Evolutionary conservation across 2,888 invertebrate species (phyloP).

Genomic region (Dinocampus coccinellae): DNA sequence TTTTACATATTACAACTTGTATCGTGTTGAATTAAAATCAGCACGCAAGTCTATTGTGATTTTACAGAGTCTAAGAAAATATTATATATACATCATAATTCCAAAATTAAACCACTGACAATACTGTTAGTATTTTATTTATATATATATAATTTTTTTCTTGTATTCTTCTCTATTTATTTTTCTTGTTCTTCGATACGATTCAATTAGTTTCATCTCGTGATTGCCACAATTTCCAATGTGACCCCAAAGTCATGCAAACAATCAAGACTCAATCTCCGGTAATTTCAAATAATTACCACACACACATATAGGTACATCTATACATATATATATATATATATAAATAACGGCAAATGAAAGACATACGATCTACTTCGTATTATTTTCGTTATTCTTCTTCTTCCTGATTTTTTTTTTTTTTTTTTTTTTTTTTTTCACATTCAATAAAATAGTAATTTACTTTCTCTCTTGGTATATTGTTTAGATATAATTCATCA

Average conservation of each 20-base stretch:
- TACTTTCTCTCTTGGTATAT: background rate
- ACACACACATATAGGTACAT: background rate
- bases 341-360: background rate
- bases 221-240: slow-evolving; percentile 2
- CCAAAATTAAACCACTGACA: background rate
- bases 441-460: background rate
- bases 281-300: slow-evolving; percentile 4
- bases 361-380: background rate
- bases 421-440: background rate
- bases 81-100: background rate
- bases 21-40: slow-evolving; percentile 37
- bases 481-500: background rate
- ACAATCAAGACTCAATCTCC: slow-evolving; percentile 12
- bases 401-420: too few relatives aligned
- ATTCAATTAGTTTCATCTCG: slow-evolving; percentile 8
- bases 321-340: background rate
- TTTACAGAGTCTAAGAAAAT: slow-evolving; percentile 22
- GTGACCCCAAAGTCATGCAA: slow-evolving; percentile 6
- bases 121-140: background rate
- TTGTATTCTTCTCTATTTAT: background rate
- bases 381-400: background rate
- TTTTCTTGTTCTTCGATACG: background rate
- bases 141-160: slow-evolving; percentile 17
- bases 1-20: slow-evolving; percentile 38
- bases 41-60: slow-evolving; percentile 44